Evolutionary conservation across 1,140 invertebrate species (phyloP).

Genomic region (Saccostrea echinata): DNA sequence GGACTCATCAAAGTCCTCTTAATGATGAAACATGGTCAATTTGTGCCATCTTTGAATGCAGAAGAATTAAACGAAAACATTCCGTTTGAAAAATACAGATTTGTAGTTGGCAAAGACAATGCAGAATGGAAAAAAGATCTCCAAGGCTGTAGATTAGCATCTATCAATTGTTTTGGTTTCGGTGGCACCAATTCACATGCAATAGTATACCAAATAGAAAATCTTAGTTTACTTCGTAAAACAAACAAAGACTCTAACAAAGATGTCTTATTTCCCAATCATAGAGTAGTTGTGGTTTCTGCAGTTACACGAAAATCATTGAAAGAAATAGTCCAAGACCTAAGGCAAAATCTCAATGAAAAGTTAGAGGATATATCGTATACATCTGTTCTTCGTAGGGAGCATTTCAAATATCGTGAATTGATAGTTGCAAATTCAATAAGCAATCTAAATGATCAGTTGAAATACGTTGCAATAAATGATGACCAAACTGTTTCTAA

Average conservation of each 20-base stretch:
- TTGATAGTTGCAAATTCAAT: neutral
- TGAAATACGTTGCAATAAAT: neutral
- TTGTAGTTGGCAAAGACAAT: constrained; percentile 86
- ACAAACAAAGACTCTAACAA: neutral
- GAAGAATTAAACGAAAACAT: constrained; percentile 91
- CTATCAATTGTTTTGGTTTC: constrained; percentile 96
- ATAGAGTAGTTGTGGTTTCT: neutral
- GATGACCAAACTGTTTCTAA: neutral
- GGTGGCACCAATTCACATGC: constrained; percentile 97
- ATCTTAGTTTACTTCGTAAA: neutral
- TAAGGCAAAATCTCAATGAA: neutral
- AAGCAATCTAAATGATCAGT: neutral
- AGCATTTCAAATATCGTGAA: neutral
- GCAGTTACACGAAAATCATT: neutral
- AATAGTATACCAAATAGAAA: constrained; percentile 81
- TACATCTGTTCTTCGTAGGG: neutral
- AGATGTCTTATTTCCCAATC: neutral
- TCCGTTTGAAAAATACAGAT: constrained; percentile 76
- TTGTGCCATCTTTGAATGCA: constrained; percentile 94
- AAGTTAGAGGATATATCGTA: neutral
- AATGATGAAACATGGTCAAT: constrained; percentile 80
- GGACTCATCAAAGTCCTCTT: neutral
- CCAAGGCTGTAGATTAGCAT: constrained; percentile 89
- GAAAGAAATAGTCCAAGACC: neutral
- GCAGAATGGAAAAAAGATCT: constrained; percentile 84